Evolutionary conservation across 2,113 vertebrate genomes (phyloP).

Genomic region (Dicentrarchus labrax): DNA sequence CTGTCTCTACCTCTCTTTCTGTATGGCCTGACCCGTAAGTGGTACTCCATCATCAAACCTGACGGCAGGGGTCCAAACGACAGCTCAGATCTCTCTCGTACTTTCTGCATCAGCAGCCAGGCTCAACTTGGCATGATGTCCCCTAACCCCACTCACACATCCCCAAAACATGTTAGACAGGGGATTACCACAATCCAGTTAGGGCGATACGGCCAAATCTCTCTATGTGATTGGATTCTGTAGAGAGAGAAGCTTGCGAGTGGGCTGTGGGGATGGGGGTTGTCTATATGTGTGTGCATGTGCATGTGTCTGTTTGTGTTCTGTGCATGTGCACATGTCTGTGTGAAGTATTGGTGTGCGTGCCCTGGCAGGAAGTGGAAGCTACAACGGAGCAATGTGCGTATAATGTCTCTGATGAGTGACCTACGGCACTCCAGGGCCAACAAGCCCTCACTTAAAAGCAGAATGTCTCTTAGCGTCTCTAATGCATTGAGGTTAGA

Average conservation of each 20-base stretch:
- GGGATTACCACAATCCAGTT: conserved; percentile 86
- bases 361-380: conserved; percentile 53
- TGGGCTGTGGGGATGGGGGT: conserved; percentile 47
- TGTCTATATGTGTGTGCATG: conserved; percentile 36
- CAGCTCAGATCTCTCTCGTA: conserved; percentile 69
- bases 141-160: conserved; percentile 78
- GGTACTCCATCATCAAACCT: conserved; percentile 65
- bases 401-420: conserved; percentile 72
- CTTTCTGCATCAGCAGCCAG: conserved; percentile 76
- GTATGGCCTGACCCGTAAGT: conserved; percentile 37
- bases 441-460: conserved; percentile 73
- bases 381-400: conserved; percentile 59
- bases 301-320: conserved; percentile 12
- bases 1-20: conserved; percentile 25
- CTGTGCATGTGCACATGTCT: conserved; percentile 3
- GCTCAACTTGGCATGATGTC: conserved; percentile 76
- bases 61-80: conserved; percentile 69
- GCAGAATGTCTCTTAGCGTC: conserved; percentile 67
- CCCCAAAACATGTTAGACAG: conserved; percentile 81
- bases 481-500: conserved; percentile 78
- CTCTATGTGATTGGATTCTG: conserved; percentile 81
- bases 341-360: conserved; percentile 38
- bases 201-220: conserved; percentile 80
- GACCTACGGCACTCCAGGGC: conserved; percentile 65
- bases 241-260: conserved; percentile 57